Conservation (phyloP, 2,113 vertebrate genomes). For the Sinosuthora webbiana region DNA sequence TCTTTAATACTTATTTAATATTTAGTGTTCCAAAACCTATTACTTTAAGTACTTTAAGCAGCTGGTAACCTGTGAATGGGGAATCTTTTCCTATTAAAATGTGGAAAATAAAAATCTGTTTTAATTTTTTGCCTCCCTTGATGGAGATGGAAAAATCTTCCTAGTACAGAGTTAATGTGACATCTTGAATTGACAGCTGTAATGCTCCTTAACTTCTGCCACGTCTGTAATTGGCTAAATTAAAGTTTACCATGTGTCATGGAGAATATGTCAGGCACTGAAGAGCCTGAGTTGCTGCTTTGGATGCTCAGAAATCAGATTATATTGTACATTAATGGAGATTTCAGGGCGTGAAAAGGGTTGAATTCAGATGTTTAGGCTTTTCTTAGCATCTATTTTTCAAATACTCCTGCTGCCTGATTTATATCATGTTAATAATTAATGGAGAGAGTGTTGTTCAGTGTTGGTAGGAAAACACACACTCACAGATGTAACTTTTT, state of each 20-base stretch:
- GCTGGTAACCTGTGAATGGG: neutral
- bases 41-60: neutral
- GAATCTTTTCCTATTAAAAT: neutral
- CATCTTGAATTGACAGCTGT: slow-evolving; percentile 18
- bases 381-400: neutral
- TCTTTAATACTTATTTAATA: neutral
- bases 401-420: neutral
- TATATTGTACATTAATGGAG: neutral
- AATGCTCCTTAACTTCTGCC: slow-evolving; percentile 21
- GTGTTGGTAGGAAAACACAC: neutral
- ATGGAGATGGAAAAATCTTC: neutral
- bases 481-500: neutral
- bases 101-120: neutral
- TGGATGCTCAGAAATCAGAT: neutral
- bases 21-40: neutral
- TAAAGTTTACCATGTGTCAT: neutral
- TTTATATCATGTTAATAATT: neutral
- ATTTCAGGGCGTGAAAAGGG: neutral
- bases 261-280: neutral
- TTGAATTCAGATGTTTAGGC: neutral
- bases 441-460: neutral
- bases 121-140: neutral
- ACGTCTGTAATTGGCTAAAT: slow-evolving; percentile 9
- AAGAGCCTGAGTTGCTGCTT: neutral
- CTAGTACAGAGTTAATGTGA: neutral